Percentiles rank a stretch among this genome's conserved stretches.
phyloP scores from a whole-genome alignment of 2,113 vertebrate species.

The Maccullochella peelii region DNA sequence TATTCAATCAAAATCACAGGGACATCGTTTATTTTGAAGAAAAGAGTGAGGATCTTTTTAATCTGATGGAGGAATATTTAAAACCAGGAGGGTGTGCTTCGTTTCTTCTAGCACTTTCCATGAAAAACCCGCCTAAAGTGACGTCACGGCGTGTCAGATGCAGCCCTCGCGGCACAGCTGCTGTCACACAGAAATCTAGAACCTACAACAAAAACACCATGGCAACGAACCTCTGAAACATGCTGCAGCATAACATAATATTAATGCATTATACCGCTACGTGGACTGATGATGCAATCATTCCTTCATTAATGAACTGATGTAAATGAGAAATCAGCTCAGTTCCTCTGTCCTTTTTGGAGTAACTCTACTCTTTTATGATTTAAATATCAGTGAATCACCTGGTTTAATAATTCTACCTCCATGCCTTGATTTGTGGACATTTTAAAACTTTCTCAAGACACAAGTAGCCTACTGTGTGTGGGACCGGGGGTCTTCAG shows the following conservation, averaged over 20 bases:
- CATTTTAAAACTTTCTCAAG: too few relatives aligned
- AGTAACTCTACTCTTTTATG: not conserved
- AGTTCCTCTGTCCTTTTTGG: not conserved
- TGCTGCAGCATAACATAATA: not conserved
- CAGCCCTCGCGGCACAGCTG: conserved; percentile 67
- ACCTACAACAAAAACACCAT: conserved; percentile 52
- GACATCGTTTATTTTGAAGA: not conserved
- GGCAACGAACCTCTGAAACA: conserved; percentile 27
- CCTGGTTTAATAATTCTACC: not conserved
- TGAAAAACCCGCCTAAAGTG: conserved; percentile 79
- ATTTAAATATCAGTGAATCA: not conserved
- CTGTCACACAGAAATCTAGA: conserved; percentile 5
- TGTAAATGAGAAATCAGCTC: not conserved
- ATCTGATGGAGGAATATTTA: conserved; percentile 72
- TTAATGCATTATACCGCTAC: not conserved
- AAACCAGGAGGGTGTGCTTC: conserved; percentile 62
- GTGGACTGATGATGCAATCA: not conserved
- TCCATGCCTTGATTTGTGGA: not conserved
- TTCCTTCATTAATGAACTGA: not conserved
- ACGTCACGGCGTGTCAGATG: conserved; percentile 79
- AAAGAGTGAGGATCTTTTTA: conserved; percentile 58
- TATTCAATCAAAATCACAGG: accelerated
- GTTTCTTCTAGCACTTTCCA: conserved; percentile 87
- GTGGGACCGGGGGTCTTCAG: not conserved
- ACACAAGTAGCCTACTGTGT: too few relatives aligned